phyloP scores from a whole-genome alignment of 2,888 invertebrate species.

The Dromius quadrimaculatus region DNA sequence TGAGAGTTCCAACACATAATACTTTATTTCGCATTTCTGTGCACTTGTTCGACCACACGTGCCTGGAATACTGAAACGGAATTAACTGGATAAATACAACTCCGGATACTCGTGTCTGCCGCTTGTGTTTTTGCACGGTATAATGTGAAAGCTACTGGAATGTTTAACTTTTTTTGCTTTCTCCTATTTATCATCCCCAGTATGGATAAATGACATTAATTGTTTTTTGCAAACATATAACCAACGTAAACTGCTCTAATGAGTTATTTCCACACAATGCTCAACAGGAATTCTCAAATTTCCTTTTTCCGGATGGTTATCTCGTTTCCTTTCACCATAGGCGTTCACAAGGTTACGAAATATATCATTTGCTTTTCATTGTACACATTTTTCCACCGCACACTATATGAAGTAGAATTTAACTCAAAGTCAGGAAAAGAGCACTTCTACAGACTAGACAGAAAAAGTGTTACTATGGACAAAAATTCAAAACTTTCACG shows the following conservation, averaged over 20 bases:
- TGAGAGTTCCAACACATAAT: background rate
- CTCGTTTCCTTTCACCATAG: background rate
- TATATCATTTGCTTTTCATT: too few species aligned
- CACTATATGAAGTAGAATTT: too few species aligned
- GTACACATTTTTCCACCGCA: too few species aligned
- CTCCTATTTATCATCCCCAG: conserved; percentile 12
- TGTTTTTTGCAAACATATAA: conserved; percentile 14
- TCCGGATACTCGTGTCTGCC: conserved; percentile 10
- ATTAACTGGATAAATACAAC: conserved; percentile 44
- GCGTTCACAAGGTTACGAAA: too few species aligned
- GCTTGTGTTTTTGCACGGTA: conserved; percentile 15
- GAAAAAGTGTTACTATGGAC: too few species aligned
- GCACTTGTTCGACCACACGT: conserved; percentile 28
- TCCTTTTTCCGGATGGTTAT: background rate
- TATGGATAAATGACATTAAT: conserved; percentile 21
- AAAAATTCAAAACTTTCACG: too few species aligned
- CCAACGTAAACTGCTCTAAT: background rate
- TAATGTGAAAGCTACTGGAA: conserved; percentile 32
- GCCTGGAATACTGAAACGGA: conserved; percentile 42
- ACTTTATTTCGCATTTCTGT: conserved; percentile 24
- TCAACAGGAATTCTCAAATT: background rate
- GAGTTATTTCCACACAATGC: conserved; percentile 5
- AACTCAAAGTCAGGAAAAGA: too few species aligned
- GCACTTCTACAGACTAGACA: too few species aligned
- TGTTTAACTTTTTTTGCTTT: conserved; percentile 5